Percentiles rank a stretch among this genome's conserved stretches.
Conservation (phyloP, 2,113 vertebrate species). For the Strix uralensis region DNA sequence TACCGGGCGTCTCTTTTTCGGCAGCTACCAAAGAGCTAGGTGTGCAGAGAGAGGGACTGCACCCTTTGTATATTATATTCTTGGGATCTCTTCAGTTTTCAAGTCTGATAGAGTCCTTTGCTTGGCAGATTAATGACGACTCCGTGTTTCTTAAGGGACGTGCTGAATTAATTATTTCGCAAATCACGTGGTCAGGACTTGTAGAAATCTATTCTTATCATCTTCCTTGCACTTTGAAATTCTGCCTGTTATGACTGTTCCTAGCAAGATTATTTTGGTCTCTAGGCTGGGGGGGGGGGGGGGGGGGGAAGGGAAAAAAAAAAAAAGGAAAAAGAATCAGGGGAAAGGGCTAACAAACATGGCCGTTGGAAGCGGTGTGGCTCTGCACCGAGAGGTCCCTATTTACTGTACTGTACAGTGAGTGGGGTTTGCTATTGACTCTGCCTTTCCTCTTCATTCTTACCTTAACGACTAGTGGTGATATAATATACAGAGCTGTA, state of each 20-base stretch:
- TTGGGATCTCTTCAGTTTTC: conserved; percentile 99
- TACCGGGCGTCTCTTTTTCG: conserved; percentile 88
- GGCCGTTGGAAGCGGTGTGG: conserved; percentile 72
- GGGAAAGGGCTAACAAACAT: conserved; percentile 76
- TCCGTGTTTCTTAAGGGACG: conserved; percentile 99
- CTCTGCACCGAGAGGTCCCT: conserved; percentile 68
- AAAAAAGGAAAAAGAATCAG: conserved; percentile 24
- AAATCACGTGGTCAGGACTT: conserved; percentile 98
- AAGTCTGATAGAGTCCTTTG: conserved; percentile 99
- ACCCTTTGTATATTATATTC: conserved; percentile 96
- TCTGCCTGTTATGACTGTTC: conserved; percentile 81
- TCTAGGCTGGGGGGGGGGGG: conserved; percentile 20
- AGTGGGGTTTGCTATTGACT: conserved; percentile 60
- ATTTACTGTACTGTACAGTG: conserved; percentile 70
- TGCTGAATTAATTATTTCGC: conserved; percentile 99
- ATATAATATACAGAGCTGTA: conserved; percentile 69
- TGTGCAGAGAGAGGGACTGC: conserved; percentile 85
- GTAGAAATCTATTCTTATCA: conserved; percentile 93
- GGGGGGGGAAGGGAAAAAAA: neutral
- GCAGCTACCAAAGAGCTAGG: conserved; percentile 82
- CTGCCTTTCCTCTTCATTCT: conserved; percentile 69
- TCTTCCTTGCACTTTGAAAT: conserved; percentile 89
- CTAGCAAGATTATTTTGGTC: conserved; percentile 75
- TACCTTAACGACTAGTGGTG: conserved; percentile 73
- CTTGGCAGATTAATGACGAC: conserved; percentile 99